A percentile compares a stretch with the other conserved stretches of the same genome.
Evolutionary conservation across 2,888 invertebrate genomes (phyloP).

Genomic region (Entomobrya proxima): DNA sequence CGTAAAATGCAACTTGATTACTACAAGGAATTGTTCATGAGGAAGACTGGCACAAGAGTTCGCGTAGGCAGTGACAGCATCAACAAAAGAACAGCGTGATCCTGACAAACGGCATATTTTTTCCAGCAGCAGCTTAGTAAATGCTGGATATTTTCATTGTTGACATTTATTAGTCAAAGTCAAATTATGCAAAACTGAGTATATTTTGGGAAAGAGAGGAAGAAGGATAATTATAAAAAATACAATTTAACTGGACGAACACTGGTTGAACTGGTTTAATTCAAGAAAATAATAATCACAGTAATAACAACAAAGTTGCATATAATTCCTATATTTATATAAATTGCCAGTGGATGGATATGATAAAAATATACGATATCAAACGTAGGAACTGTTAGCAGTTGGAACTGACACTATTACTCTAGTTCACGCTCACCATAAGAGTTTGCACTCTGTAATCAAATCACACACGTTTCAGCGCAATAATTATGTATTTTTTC

Average conservation of each 20-base stretch:
- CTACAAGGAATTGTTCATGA: neutral
- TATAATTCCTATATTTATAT: neutral
- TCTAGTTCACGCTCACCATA: neutral
- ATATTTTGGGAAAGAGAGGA: neutral
- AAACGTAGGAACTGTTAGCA: slow-evolving; percentile 27
- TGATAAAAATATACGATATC: neutral
- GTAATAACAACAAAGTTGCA: neutral
- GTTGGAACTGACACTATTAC: slow-evolving; percentile 49
- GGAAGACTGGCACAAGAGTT: neutral
- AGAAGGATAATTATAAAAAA: neutral
- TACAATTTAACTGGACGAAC: neutral
- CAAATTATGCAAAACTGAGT: slow-evolving; percentile 47
- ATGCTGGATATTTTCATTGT: neutral
- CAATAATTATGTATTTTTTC: neutral
- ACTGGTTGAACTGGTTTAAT: slow-evolving; percentile 20
- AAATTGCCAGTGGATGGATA: slow-evolving; percentile 16
- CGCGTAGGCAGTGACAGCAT: neutral
- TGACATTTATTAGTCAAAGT: slow-evolving; percentile 50
- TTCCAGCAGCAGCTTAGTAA: neutral
- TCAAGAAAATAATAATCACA: neutral
- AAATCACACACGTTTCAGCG: slow-evolving; percentile 12
- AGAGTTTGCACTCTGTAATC: neutral
- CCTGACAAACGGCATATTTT: neutral
- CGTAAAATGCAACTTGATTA: neutral
- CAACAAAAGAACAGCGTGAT: slow-evolving; percentile 29